Evolutionary conservation across 2,888 invertebrate species (phyloP).

Genomic region (Tanytarsus gracilentus): DNA sequence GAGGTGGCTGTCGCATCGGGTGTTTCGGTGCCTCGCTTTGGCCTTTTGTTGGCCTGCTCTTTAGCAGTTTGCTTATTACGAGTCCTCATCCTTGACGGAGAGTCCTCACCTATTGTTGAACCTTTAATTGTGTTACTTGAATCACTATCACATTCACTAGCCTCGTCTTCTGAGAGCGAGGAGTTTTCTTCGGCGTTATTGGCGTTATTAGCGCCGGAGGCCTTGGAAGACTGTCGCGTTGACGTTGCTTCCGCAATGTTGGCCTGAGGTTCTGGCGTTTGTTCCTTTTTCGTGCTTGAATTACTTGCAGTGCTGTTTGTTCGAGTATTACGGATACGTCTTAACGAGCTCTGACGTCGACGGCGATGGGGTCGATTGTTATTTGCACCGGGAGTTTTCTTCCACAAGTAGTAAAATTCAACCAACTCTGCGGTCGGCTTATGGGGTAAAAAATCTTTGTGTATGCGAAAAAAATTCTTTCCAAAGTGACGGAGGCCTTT

Average conservation of each 20-base stretch:
- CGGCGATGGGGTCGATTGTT: constrained; percentile 91
- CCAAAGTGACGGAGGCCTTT: constrained; percentile 97
- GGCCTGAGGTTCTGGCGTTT: constrained; percentile 53
- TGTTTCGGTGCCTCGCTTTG: constrained; percentile 54
- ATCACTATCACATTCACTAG: constrained; percentile 92
- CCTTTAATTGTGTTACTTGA: constrained; percentile 66
- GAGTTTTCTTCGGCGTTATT: constrained; percentile 43
- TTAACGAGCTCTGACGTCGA: constrained; percentile 74
- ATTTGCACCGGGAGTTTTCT: constrained; percentile 96
- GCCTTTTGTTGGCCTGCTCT: constrained; percentile 43
- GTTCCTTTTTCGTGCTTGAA: constrained; percentile 68
- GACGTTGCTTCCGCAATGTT: constrained; percentile 38
- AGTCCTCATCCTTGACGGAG: constrained; percentile 82
- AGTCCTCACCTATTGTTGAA: constrained; percentile 50
- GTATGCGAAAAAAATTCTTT: constrained; percentile 97
- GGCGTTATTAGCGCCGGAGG: no score
- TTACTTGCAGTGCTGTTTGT: constrained; percentile 58
- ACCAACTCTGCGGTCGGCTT: constrained; percentile 97
- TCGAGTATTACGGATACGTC: constrained; percentile 79
- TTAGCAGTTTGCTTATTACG: constrained; percentile 59
- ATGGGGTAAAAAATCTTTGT: constrained; percentile 91
- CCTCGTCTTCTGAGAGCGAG: constrained; percentile 72
- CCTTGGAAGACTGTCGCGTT: constrained; percentile 53
- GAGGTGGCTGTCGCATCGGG: constrained; percentile 43
- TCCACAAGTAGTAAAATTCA: constrained; percentile 99